These are phyloP conservation scores for Cariama cristata DNA, from an alignment of 2,113 vertebrate genomes.

Conservation along the genomic window DNA sequence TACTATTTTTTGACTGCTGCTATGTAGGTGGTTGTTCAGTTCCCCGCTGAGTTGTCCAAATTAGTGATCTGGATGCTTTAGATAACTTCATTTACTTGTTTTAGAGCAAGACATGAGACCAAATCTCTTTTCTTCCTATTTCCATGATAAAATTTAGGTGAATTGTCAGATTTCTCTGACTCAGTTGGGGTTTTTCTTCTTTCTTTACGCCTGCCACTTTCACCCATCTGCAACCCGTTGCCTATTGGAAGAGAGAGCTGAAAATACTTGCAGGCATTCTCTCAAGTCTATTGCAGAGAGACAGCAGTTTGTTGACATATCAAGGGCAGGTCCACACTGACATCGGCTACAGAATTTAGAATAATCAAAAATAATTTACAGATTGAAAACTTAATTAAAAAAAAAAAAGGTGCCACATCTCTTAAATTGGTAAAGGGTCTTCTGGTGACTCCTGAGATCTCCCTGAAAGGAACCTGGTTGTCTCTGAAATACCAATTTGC, in stretches of 20 bases:
- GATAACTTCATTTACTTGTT: background rate
- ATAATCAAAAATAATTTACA: background rate
- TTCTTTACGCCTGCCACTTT: background rate
- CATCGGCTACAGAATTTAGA: background rate
- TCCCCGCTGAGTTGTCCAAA: background rate
- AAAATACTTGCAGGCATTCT: background rate
- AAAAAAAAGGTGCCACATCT: background rate
- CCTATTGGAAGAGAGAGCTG: background rate
- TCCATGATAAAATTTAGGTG: background rate
- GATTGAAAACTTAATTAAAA: background rate
- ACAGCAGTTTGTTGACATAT: background rate
- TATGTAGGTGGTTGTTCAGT: background rate
- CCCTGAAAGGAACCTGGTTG: background rate
- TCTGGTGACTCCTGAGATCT: background rate
- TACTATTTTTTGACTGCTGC: background rate
- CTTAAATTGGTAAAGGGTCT: background rate
- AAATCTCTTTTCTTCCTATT: background rate
- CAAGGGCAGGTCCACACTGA: background rate
- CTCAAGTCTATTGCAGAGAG: background rate
- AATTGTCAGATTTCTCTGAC: background rate
- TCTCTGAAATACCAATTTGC: background rate
- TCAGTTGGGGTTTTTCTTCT: background rate
- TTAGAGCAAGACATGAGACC: background rate
- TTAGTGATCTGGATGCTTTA: background rate
- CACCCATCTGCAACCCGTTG: background rate